Conservation (phyloP, 2,797 vertebrate species). For the Hafferia zeledoni region DNA sequence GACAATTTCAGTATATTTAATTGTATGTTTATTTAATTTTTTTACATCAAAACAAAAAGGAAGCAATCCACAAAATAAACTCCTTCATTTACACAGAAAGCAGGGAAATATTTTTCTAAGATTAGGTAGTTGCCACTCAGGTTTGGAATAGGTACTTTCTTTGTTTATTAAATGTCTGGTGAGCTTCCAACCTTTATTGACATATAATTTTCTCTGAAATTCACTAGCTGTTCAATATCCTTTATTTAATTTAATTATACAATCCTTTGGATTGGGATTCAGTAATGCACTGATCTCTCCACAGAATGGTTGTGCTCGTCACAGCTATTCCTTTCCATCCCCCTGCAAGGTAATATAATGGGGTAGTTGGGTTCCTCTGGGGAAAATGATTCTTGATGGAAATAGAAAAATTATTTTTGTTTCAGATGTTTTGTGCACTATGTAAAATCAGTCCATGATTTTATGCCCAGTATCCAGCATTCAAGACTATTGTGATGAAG, state of each 20-base stretch:
- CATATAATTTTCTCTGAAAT: background rate
- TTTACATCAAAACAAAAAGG: background rate
- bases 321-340: background rate
- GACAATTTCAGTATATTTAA: background rate
- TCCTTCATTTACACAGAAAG: background rate
- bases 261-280: background rate
- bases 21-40: background rate
- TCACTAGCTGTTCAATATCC: background rate
- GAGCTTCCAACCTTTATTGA: background rate
- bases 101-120: background rate
- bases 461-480: background rate
- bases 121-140: background rate
- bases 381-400: background rate
- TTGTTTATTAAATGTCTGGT: background rate
- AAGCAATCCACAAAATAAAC: background rate
- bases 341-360: background rate
- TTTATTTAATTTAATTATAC: background rate
- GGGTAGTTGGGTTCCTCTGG: background rate
- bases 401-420: background rate
- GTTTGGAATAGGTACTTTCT: background rate
- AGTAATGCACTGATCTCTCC: background rate
- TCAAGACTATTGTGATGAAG: background rate
- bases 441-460: background rate
- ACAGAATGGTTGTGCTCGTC: background rate
- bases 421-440: background rate